These are phyloP conservation scores for Discoglossus pictus DNA, from an alignment of 2,797 vertebrate genomes.

Conservation along the genomic window DNA sequence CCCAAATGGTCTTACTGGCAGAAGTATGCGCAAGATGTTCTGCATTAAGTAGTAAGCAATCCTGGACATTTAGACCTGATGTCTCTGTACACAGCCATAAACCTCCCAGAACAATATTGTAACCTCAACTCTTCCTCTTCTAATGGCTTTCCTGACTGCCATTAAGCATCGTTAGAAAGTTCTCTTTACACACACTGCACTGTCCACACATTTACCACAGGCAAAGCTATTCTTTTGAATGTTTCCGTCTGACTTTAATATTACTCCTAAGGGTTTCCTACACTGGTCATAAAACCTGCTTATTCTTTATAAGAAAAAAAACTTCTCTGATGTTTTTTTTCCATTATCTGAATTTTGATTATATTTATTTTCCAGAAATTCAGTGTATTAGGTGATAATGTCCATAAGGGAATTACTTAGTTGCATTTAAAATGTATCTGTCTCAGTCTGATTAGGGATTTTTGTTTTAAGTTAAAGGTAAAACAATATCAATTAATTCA, in stretches of 20 bases:
- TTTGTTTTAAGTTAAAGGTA: too few relatives aligned
- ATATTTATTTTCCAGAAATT: constrained; percentile 18
- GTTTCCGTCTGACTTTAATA: constrained; percentile 49
- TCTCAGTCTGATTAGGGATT: too few relatives aligned
- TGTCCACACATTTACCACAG: constrained; percentile 51
- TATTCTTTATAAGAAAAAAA: constrained; percentile 33
- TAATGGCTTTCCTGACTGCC: constrained; percentile 68
- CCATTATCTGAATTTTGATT: constrained; percentile 26
- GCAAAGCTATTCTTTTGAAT: constrained; percentile 50
- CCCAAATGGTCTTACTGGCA: constrained; percentile 71
- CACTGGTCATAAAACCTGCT: constrained; percentile 44
- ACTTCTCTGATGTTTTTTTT: constrained; percentile 11
- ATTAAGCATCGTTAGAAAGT: constrained; percentile 63
- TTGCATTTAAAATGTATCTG: too few relatives aligned
- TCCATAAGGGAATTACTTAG: too few relatives aligned
- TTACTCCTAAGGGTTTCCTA: constrained; percentile 52
- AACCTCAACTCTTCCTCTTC: constrained; percentile 73
- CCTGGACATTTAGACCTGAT: constrained; percentile 71
- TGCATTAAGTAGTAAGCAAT: constrained; percentile 69
- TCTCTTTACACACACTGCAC: constrained; percentile 35
- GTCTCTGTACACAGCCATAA: constrained; percentile 73
- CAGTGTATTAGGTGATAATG: too few relatives aligned
- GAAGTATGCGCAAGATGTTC: constrained; percentile 60
- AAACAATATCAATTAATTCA: too few relatives aligned
- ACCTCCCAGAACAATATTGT: constrained; percentile 67